phyloP scores from a whole-genome alignment of 2,888 invertebrate genomes.

The Acleris laterana region DNA sequence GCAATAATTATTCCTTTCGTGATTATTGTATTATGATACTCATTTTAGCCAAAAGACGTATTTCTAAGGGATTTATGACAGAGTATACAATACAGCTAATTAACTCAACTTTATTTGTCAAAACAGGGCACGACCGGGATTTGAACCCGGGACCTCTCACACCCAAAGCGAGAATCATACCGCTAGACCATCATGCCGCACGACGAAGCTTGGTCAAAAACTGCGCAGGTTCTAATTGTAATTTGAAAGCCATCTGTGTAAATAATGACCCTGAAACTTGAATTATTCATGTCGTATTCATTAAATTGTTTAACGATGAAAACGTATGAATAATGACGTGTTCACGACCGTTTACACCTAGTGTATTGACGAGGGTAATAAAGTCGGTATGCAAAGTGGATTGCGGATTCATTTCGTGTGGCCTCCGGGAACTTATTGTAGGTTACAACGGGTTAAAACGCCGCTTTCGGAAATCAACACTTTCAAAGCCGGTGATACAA shows the following conservation, averaged over 20 bases:
- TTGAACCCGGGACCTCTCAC: slow-evolving; percentile 52
- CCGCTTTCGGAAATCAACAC: slow-evolving; percentile 40
- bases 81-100: background rate
- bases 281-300: background rate
- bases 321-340: slow-evolving; percentile 5
- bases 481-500: no score
- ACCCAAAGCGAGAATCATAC: slow-evolving; percentile 53
- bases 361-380: slow-evolving; percentile 46
- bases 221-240: background rate
- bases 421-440: slow-evolving; percentile 54
- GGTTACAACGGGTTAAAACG: slow-evolving; percentile 52
- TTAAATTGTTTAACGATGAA: slow-evolving; percentile 10
- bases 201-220: background rate
- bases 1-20: no score
- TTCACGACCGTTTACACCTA: slow-evolving; percentile 11
- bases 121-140: slow-evolving; percentile 38
- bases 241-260: background rate
- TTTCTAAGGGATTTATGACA: no score
- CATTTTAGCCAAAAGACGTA: no score
- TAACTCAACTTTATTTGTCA: background rate
- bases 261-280: slow-evolving; percentile 1
- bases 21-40: no score
- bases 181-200: slow-evolving; percentile 50
- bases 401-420: slow-evolving; percentile 58
- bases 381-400: slow-evolving; percentile 66